These are phyloP conservation scores for Tenthredo livida DNA, from an alignment of 2,888 invertebrate genomes.

Conservation along the genomic window DNA sequence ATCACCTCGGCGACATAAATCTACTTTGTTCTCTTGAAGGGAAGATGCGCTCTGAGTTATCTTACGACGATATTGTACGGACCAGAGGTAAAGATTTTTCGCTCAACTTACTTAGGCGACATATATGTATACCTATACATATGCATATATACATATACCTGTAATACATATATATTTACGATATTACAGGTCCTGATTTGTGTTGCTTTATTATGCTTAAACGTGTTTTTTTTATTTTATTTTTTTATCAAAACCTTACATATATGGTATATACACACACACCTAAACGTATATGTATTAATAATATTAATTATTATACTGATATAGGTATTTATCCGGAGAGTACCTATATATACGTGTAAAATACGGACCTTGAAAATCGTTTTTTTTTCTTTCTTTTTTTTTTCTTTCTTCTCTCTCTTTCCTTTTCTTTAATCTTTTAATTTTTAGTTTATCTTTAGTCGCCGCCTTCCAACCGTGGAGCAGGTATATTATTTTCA, in stretches of 20 bases:
- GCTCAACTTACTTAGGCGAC: not conserved
- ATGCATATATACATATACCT: not conserved
- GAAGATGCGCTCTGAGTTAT: constrained; percentile 53
- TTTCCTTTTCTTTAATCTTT: not conserved
- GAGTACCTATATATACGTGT: not conserved
- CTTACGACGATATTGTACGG: constrained; percentile 51
- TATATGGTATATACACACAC: not conserved
- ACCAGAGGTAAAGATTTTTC: constrained; percentile 5
- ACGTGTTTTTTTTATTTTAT: not conserved
- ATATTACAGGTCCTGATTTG: constrained; percentile 9
- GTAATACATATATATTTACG: not conserved
- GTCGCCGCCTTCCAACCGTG: constrained; percentile 11
- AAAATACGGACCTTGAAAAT: constrained; percentile 7
- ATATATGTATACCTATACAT: not conserved
- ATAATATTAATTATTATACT: not conserved
- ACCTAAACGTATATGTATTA: not conserved
- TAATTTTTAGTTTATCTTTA: constrained; percentile 24
- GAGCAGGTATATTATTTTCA: constrained; percentile 45
- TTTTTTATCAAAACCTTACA: not conserved
- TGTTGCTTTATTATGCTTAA: not conserved
- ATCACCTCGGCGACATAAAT: constrained; percentile 65
- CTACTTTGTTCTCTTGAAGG: constrained; percentile 64
- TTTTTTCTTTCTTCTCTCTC: not conserved
- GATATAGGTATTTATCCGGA: not conserved
- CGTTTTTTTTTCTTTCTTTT: not conserved